Percentiles rank a stretch among this genome's conserved stretches.
phyloP scores from a whole-genome alignment of 2,888 invertebrate genomes.

The Lordiphosa fenestrarum region DNA sequence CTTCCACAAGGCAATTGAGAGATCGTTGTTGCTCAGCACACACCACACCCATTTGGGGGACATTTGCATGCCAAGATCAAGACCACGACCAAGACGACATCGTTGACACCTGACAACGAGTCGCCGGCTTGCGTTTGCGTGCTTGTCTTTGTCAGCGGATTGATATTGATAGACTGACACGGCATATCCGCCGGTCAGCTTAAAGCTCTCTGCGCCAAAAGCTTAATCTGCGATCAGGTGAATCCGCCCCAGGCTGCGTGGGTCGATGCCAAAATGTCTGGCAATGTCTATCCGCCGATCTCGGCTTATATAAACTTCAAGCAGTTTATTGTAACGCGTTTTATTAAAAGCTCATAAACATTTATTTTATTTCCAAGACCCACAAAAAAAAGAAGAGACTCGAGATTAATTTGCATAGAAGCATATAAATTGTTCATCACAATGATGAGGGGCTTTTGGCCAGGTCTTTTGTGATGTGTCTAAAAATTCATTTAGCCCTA shows the following conservation, averaged over 20 bases:
- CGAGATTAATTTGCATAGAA: constrained; percentile 57
- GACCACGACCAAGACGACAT: constrained; percentile 43
- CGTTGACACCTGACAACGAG: constrained; percentile 71
- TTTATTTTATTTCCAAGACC: constrained; percentile 62
- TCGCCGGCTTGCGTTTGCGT: constrained; percentile 67
- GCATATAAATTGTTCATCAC: constrained; percentile 69
- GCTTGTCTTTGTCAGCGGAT: constrained; percentile 40
- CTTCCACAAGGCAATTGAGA: constrained; percentile 62
- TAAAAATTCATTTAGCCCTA: constrained; percentile 61
- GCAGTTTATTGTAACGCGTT: constrained; percentile 69
- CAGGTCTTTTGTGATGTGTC: constrained; percentile 46
- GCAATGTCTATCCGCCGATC: constrained; percentile 19
- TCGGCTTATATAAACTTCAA: constrained; percentile 64
- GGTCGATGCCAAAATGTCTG: constrained; percentile 66
- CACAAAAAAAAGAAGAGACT: constrained; percentile 58
- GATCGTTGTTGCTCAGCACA: constrained; percentile 43
- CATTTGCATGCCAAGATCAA: constrained; percentile 43
- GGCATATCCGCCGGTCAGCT: constrained; percentile 65
- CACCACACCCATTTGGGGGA: constrained; percentile 48
- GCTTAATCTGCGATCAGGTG: constrained; percentile 18
- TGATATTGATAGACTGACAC: constrained; percentile 68
- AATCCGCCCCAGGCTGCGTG: constrained; percentile 6
- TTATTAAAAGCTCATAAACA: constrained; percentile 73
- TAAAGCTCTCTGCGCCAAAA: constrained; percentile 12
- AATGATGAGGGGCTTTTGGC: constrained; percentile 57